Evolutionary conservation across 2,888 invertebrate genomes (phyloP).

Genomic region (Aphodius sticticus): DNA sequence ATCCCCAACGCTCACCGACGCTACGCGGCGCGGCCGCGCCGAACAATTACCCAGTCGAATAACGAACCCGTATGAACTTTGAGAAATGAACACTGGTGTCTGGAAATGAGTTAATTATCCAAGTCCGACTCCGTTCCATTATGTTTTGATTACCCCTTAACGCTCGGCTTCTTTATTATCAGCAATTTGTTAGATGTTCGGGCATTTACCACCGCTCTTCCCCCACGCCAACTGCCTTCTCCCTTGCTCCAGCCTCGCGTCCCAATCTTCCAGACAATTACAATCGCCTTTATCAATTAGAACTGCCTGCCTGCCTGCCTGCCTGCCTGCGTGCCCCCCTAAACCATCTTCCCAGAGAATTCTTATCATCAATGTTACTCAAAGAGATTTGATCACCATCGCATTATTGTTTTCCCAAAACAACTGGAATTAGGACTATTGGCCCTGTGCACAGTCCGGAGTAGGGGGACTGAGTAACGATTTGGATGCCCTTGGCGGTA

Average conservation of each 20-base stretch:
- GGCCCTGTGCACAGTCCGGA: too few relatives aligned
- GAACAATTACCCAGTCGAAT: slow-evolving; percentile 53
- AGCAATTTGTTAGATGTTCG: slow-evolving; percentile 48
- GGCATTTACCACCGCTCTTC: neutral
- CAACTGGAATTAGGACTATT: neutral
- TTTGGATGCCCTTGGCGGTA: too few relatives aligned
- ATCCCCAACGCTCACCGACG: slow-evolving; percentile 25
- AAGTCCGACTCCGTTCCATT: slow-evolving; percentile 54
- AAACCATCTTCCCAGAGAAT: neutral
- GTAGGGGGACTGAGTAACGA: too few relatives aligned
- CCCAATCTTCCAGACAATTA: slow-evolving; percentile 4
- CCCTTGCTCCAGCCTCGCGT: neutral
- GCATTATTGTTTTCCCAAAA: neutral
- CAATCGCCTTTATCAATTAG: slow-evolving; percentile 4
- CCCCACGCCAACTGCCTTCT: neutral
- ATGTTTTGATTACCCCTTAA: slow-evolving; percentile 54
- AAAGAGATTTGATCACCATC: neutral
- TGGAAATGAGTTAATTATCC: slow-evolving; percentile 61
- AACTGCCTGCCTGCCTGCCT: neutral
- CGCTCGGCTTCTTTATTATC: slow-evolving; percentile 52
- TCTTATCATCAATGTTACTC: neutral
- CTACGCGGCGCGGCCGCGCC: slow-evolving; percentile 32
- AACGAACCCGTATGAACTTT: slow-evolving; percentile 62
- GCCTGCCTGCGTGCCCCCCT: too few relatives aligned
- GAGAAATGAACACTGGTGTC: slow-evolving; percentile 58